Evolutionary conservation across 2,888 invertebrate species (phyloP), one percentile per base, ranked within the genome.

Genomic region (Dorcus parallelipipedus): DNA sequence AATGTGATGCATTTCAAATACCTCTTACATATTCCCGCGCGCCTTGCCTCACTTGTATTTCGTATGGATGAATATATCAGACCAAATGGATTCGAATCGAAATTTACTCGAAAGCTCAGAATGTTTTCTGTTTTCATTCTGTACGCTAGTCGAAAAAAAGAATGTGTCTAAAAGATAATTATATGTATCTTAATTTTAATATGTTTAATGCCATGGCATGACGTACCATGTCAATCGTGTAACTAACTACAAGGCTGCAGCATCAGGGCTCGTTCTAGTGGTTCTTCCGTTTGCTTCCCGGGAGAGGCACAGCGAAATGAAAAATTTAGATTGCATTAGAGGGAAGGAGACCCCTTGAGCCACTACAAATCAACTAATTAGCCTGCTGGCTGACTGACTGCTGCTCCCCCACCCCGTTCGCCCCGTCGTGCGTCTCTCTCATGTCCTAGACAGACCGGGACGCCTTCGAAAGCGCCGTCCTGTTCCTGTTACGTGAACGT

Each of bases 301-400:
- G 42, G 59, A 62, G 62, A 64, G 61, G 61, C 67, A 66, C 64
- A 58, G 64, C 67, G 72, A 72, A 76, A 78, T 78, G 78, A 79
- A 78, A 77, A 80, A 80, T 79, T 80, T 78, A 79, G 78, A 79
- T 80, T 79, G 78, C 79, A 78, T 79, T 77, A 77, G 75, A 76
- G 76, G 76, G 75, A 74, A 74, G 74, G 75, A 71, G 73, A 71
- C 77, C 77, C 77, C 76, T 77, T 73, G 74, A 77, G 77, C 78
- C 77, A 78, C 80, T 79, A 78, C 79, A 78, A 79, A 79, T 80
- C 79, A 79, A 78, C 78, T 79, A 79, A 79, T 79, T 80, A 79
- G 78, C 76, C 71, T 74, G 70, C 71, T 70, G 72, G 72, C 72
- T 70, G 71, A 69, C 72, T 71, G 73, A 70, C 69, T 68, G 65